Evolutionary conservation across 2,888 invertebrate genomes (phyloP).

Genomic region (Himalopsyche tibetana): DNA sequence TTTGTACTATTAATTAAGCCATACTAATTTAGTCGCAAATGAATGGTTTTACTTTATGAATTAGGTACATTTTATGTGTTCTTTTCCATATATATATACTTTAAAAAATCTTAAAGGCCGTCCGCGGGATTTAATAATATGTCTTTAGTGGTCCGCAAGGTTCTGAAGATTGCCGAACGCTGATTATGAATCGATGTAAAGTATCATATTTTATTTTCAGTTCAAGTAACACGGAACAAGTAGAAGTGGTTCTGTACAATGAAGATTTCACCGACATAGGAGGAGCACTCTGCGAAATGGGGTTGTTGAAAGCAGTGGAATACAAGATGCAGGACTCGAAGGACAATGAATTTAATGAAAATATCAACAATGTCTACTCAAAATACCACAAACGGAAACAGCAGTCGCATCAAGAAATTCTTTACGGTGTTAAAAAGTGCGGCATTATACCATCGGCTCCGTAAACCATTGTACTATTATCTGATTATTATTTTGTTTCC

Average conservation of each 20-base stretch:
- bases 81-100: too few species aligned
- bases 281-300: constrained; percentile 25
- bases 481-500: too few species aligned
- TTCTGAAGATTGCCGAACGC: not conserved
- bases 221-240: constrained; percentile 44
- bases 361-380: constrained; percentile 44
- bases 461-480: too few species aligned
- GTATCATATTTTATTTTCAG: constrained; percentile 45
- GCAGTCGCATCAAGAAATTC: constrained; percentile 33
- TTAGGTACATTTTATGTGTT: too few species aligned
- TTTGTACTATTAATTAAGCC: too few species aligned
- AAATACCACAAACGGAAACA: not conserved
- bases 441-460: not conserved
- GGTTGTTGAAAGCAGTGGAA: constrained; percentile 25
- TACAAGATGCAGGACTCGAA: constrained; percentile 14
- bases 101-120: too few species aligned
- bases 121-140: too few species aligned
- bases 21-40: too few species aligned
- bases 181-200: not conserved
- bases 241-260: constrained; percentile 47
- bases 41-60: too few species aligned
- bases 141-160: too few species aligned
- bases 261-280: constrained; percentile 48
- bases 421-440: constrained; percentile 45
- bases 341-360: constrained; percentile 37